Evolutionary conservation across 1,140 invertebrate genomes (phyloP).

Genomic region (Euwallacea similis): DNA sequence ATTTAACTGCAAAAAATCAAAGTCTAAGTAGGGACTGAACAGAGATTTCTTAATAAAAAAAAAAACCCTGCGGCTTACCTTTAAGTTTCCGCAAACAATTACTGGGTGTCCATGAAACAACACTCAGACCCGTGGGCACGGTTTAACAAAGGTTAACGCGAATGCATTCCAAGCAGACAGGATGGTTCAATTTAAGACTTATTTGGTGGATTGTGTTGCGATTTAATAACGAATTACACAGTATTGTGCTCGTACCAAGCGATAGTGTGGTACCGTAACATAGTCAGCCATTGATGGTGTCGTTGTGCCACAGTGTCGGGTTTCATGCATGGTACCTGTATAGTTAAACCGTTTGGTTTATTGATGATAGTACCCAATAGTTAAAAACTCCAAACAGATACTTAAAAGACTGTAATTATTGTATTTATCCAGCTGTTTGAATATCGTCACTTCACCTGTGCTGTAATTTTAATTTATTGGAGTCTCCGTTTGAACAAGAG

Average conservation of each 20-base stretch:
- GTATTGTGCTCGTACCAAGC: conserved; percentile 23
- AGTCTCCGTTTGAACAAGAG: too few relatives aligned
- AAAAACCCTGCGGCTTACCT: not conserved
- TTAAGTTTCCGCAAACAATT: not conserved
- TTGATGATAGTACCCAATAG: too few relatives aligned
- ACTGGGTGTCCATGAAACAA: not conserved
- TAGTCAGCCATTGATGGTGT: not conserved
- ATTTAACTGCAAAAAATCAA: too few relatives aligned
- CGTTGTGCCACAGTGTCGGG: not conserved
- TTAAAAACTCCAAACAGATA: too few relatives aligned
- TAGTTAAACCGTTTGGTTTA: too few relatives aligned
- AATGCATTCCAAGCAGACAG: conserved; percentile 20
- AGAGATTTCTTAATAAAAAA: not conserved
- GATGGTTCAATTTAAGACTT: conserved; percentile 20
- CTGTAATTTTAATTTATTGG: too few relatives aligned
- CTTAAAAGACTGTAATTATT: too few relatives aligned
- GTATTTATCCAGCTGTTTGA: too few relatives aligned
- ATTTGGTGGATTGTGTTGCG: conserved; percentile 17
- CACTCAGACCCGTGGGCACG: not conserved
- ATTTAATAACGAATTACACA: conserved; percentile 19
- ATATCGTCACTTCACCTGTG: too few relatives aligned
- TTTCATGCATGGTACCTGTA: too few relatives aligned
- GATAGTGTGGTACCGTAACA: conserved; percentile 17
- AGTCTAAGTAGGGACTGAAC: not conserved
- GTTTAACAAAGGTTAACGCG: conserved; percentile 1